A percentile compares a stretch with the other conserved stretches of the same genome.
Conservation (phyloP, 1,140 invertebrate genomes). For the Zaprionus nigranus region DNA sequence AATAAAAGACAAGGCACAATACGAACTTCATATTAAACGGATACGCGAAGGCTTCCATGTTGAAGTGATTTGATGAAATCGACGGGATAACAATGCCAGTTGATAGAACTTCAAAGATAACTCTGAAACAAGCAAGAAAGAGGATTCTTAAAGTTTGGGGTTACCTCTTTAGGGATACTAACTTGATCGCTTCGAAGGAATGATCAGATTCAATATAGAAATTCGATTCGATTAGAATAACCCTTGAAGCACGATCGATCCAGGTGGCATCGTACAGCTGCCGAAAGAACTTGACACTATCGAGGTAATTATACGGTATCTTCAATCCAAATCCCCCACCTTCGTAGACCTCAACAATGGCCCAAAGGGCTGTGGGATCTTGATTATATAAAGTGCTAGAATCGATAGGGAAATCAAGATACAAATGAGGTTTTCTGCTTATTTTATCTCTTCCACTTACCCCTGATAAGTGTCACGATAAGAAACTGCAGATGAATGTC, state of each 20-base stretch:
- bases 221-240: conserved; percentile 17
- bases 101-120: conserved; percentile 24
- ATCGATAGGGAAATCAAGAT: not conserved
- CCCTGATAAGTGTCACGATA: not conserved
- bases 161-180: not conserved
- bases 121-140: conserved; percentile 1
- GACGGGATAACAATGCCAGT: conserved; percentile 18
- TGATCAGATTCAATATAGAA: not conserved
- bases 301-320: not conserved
- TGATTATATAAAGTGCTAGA: not conserved
- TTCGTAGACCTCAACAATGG: not conserved
- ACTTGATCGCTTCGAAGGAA: conserved; percentile 14
- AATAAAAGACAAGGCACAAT: conserved; percentile 1
- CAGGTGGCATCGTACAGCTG: not conserved
- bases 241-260: conserved; percentile 14
- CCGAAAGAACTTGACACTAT: not conserved
- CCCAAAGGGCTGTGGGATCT: not conserved
- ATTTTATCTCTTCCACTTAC: not conserved
- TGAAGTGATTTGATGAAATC: not conserved
- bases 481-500: not conserved
- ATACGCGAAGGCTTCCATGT: not conserved
- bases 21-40: not conserved
- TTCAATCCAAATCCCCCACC: conserved; percentile 9
- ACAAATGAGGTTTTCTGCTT: not conserved
- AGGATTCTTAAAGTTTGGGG: accelerated